phyloP scores from a whole-genome alignment of 1,140 invertebrate species.

The Anoplophora glabripennis region DNA sequence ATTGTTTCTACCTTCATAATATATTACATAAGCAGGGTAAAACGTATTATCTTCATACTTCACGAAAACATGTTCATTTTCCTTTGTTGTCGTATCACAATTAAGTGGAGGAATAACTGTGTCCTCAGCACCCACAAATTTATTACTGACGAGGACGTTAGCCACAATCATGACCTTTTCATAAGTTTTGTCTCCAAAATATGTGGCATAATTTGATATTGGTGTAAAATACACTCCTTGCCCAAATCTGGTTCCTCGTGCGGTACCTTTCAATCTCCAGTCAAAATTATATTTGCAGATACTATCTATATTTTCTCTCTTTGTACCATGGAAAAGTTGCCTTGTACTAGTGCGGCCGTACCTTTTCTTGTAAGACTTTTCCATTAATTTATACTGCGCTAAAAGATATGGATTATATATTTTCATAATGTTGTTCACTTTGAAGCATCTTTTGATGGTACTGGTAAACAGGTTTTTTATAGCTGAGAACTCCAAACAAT shows the following conservation, averaged over 20 bases:
- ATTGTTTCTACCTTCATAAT: neutral
- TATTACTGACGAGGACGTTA: slow-evolving; percentile 18
- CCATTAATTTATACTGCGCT: neutral
- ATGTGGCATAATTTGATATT: slow-evolving; percentile 15
- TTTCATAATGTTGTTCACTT: slow-evolving; percentile 3
- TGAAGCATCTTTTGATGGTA: slow-evolving; percentile 5
- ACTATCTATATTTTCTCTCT: neutral
- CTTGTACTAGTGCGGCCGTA: neutral
- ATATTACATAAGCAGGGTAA: slow-evolving; percentile 23
- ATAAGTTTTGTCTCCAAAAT: slow-evolving; percentile 9
- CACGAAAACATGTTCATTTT: slow-evolving; percentile 20
- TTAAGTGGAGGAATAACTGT: slow-evolving; percentile 12
- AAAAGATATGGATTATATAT: slow-evolving; percentile 5
- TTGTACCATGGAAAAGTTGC: slow-evolving; percentile 6
- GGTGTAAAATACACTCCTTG: slow-evolving; percentile 25
- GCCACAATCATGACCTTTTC: slow-evolving; percentile 21
- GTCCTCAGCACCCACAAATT: neutral
- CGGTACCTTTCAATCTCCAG: slow-evolving; percentile 10
- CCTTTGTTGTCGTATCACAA: slow-evolving; percentile 24
- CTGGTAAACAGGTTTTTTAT: neutral
- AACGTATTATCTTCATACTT: slow-evolving; percentile 33
- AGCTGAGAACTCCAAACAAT: neutral
- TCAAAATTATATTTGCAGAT: slow-evolving; percentile 12
- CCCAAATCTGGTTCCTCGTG: slow-evolving; percentile 19
- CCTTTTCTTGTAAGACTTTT: neutral